phyloP scores from a whole-genome alignment of 2,888 invertebrate genomes.

The Bellardia pandia region DNA sequence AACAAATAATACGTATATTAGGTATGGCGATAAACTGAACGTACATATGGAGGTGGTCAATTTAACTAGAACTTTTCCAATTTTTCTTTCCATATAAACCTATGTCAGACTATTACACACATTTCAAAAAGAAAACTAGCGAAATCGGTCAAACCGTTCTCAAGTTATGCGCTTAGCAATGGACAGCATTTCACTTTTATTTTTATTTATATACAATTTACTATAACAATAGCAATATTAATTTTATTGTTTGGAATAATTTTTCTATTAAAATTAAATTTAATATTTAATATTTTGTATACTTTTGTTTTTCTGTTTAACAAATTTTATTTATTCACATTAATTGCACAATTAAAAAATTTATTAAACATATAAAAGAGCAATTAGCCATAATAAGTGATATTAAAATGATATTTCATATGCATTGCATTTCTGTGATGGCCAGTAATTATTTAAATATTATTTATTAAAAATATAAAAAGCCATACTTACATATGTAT shows the following conservation, averaged over 20 bases:
- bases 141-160: too few species aligned
- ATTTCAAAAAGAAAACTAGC: too few species aligned
- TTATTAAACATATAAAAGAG: conserved; percentile 26
- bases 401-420: conserved; percentile 17
- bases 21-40: too few species aligned
- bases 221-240: neutral
- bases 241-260: neutral
- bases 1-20: too few species aligned
- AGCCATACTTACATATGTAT: neutral
- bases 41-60: too few species aligned
- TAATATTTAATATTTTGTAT: neutral
- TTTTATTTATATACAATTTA: neutral
- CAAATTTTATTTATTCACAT: neutral
- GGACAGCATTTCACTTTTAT: too few species aligned
- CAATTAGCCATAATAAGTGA: conserved; percentile 33
- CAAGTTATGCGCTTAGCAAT: too few species aligned
- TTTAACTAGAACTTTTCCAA: too few species aligned
- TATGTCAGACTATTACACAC: too few species aligned
- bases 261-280: neutral
- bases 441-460: conserved; percentile 6
- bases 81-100: too few species aligned
- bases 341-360: conserved; percentile 38
- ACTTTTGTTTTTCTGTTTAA: neutral
- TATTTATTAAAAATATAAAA: conserved; percentile 8
- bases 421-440: neutral